Evolutionary conservation across 2,888 invertebrate genomes (phyloP).

Genomic region (Venusia cambrica): DNA sequence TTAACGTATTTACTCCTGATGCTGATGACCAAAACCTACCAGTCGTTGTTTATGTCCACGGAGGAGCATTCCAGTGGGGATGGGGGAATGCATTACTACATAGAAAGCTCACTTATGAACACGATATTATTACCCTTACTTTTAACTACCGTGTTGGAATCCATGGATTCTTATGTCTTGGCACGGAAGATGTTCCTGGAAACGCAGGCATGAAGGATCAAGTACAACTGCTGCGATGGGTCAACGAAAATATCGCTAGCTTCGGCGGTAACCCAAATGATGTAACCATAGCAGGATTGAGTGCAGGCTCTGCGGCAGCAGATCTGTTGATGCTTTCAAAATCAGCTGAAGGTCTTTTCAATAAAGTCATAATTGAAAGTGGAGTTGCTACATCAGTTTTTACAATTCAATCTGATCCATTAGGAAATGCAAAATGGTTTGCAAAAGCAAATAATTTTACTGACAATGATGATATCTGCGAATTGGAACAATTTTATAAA

Average conservation of each 20-base stretch:
- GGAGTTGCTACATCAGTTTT: constrained; percentile 28
- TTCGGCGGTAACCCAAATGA: constrained; percentile 44
- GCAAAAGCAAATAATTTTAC: constrained; percentile 26
- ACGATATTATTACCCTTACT: constrained; percentile 36
- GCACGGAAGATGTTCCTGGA: constrained; percentile 40
- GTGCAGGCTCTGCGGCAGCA: constrained; percentile 34
- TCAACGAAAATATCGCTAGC: constrained; percentile 37
- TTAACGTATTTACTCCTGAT: constrained; percentile 34
- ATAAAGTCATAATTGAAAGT: constrained; percentile 34
- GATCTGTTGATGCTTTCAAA: constrained; percentile 34
- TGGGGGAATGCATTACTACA: constrained; percentile 33
- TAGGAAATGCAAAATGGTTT: constrained; percentile 30
- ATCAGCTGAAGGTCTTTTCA: constrained; percentile 29
- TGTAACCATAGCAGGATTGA: constrained; percentile 35
- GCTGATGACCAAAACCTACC: constrained; percentile 31
- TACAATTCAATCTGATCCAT: constrained; percentile 32
- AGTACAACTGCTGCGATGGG: constrained; percentile 40
- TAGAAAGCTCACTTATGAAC: constrained; percentile 31
- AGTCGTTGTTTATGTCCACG: constrained; percentile 54
- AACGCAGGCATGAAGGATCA: constrained; percentile 48
- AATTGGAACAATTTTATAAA: constrained; percentile 34
- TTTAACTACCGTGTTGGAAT: constrained; percentile 40
- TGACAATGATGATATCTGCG: constrained; percentile 22
- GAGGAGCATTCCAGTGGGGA: constrained; percentile 43
- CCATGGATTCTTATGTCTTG: constrained; percentile 39